These are phyloP conservation scores for Ictalurus punctatus DNA, from an alignment of 2,113 vertebrate genomes.

Conservation along the genomic window DNA sequence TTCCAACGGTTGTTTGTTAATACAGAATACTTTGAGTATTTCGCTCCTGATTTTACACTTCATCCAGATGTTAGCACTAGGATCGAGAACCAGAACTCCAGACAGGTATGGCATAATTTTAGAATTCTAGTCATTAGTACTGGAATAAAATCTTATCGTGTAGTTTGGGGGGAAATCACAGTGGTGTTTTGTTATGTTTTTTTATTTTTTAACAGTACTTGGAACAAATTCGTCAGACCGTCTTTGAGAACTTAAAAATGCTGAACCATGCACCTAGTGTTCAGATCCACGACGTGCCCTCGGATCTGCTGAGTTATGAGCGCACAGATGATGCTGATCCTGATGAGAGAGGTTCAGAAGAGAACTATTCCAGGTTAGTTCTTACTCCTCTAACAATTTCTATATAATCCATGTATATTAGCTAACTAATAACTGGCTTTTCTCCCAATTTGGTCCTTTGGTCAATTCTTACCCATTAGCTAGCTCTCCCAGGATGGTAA, in stretches of 20 bases:
- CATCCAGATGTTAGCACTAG: slow-evolving; percentile 97
- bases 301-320: slow-evolving; percentile 92
- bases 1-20: background rate
- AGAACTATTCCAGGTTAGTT: slow-evolving; percentile 86
- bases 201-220: slow-evolving; percentile 78
- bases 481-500: background rate
- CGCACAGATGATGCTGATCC: slow-evolving; percentile 91
- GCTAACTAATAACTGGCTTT: background rate
- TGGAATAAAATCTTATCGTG: background rate
- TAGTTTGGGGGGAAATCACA: background rate
- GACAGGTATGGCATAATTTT: slow-evolving; percentile 78
- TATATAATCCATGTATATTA: background rate
- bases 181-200: background rate
- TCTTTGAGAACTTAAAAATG: slow-evolving; percentile 99
- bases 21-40: slow-evolving; percentile 97
- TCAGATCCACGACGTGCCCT: slow-evolving; percentile 97
- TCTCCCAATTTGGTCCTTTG: background rate
- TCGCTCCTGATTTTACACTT: slow-evolving; percentile 96
- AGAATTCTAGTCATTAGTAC: background rate
- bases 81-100: slow-evolving; percentile 98
- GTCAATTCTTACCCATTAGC: background rate
- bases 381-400: background rate
- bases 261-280: slow-evolving; percentile 96
- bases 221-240: slow-evolving; percentile 96
- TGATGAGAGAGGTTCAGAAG: slow-evolving; percentile 89